Evolutionary conservation across 2,888 invertebrate species (phyloP), one percentile per base, ranked within the genome.

Genomic region (Drosophila birchii): DNA sequence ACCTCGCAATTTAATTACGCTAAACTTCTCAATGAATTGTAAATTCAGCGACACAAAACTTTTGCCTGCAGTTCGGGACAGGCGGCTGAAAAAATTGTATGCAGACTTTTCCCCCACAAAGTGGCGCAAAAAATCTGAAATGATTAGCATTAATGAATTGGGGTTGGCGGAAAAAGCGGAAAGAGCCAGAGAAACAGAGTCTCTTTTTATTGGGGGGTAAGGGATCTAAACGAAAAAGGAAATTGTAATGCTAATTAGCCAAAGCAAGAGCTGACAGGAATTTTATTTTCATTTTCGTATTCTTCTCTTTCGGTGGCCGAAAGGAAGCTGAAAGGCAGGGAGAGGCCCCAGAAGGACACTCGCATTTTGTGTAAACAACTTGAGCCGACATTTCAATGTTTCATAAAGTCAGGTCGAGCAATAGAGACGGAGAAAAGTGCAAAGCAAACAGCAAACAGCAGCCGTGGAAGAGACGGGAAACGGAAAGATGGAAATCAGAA

Each of bases 61-160:
- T 70, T 49, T 56, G 39, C 53, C 51, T 81, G 76, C 79, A 86
- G 45, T 86, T 74, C 39, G 29, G 16, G 26, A 29, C 61, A 23
- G 43, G 34, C 44, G 34, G 26, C 51, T 9, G 43, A 26, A 34
- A 68, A 75, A 77, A 49, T 68, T 49, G 81, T 80, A 80, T 82
- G 84, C 90, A 79, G 70, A 57, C 71, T 56, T 26, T 26, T 16
- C 61, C 66, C 71, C 57, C 63, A 11, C 32, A 78, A 49, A 77
- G 73, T 63, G 69, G 76, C 77, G 79, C 41, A 66, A 71, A 76
- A 72, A 80, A 77, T 75, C 78, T 79, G 78, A 88, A 88, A 82
- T 90, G 86, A 87, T 88, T 89, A 81, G 76, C 88, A 88, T 90
- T 88, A 89, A 90, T 88, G 86, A 82, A 83, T 83, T 86, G 86